phyloP scores from a whole-genome alignment of 2,113 vertebrate species.

The Paradisaea rubra region DNA sequence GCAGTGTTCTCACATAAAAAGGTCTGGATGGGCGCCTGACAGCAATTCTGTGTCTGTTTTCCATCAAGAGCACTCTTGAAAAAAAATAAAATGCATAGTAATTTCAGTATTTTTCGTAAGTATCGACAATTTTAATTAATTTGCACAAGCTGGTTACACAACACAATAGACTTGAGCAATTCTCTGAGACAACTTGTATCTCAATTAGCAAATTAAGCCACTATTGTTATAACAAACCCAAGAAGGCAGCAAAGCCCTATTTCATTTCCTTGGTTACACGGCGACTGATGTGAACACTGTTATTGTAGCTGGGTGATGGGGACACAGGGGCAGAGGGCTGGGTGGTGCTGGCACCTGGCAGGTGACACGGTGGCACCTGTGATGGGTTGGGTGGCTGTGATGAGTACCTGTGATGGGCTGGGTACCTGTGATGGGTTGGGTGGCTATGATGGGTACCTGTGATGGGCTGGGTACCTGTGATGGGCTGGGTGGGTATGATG shows the following conservation, averaged over 20 bases:
- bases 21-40: neutral
- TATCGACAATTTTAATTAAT: neutral
- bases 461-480: no score
- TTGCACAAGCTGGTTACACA: neutral
- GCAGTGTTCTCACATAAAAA: neutral
- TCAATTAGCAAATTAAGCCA: neutral
- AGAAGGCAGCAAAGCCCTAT: neutral
- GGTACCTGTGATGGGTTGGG: slow-evolving; percentile 30
- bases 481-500: neutral
- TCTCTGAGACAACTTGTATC: neutral
- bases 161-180: neutral
- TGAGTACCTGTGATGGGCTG: no score
- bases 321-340: neutral
- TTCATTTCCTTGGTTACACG: rapidly evolving
- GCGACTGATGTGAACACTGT: neutral
- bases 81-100: neutral
- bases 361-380: neutral
- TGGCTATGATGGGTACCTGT: neutral
- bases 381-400: neutral
- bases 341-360: neutral
- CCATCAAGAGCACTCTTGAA: neutral
- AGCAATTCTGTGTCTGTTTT: neutral
- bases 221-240: neutral
- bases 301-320: neutral
- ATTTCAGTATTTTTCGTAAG: neutral